phyloP scores from a whole-genome alignment of 2,888 invertebrate species.

The Sarcophaga rosellei region DNA sequence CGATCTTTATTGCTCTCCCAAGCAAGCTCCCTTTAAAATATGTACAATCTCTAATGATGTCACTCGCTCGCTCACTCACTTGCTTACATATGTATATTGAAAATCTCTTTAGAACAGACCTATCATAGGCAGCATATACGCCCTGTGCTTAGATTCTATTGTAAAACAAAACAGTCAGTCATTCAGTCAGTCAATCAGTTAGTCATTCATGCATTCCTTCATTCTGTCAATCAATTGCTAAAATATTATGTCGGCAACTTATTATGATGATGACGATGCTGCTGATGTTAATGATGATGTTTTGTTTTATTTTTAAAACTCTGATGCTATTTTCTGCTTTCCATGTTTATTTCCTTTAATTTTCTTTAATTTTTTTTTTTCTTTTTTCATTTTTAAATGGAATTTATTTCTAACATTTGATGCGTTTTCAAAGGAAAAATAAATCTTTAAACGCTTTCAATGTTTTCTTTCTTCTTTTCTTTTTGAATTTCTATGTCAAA shows the following conservation, averaged over 20 bases:
- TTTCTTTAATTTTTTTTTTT: no score
- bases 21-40: no score
- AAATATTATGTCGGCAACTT: constrained; percentile 1
- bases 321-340: no score
- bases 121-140: background rate
- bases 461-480: background rate
- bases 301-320: background rate
- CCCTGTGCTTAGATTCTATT: background rate
- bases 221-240: constrained; percentile 32
- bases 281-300: background rate
- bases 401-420: background rate
- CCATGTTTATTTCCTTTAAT: no score
- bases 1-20: background rate
- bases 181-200: no score
- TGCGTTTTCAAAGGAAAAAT: background rate
- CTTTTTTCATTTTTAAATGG: background rate
- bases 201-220: background rate
- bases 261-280: background rate
- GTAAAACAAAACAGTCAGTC: no score
- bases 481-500: background rate
- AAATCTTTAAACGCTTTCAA: background rate
- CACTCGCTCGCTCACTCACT: background rate
- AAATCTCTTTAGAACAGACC: background rate
- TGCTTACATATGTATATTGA: no score
- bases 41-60: background rate